Percentiles rank a stretch among this genome's conserved stretches.
Evolutionary conservation across 2,113 vertebrate genomes (phyloP).

Genomic region (Mola mola): DNA sequence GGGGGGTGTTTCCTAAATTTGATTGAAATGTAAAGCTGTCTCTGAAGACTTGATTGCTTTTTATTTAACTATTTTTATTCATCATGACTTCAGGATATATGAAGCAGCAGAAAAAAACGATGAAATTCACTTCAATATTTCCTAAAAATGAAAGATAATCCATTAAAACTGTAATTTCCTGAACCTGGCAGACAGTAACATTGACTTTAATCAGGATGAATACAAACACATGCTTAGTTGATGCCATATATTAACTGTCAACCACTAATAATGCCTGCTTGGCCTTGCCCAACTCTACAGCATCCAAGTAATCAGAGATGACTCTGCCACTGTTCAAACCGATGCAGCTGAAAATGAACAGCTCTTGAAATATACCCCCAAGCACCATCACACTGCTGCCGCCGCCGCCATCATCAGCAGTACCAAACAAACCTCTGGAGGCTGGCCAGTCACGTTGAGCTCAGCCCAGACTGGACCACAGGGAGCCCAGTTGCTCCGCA

Average conservation of each 20-base stretch:
- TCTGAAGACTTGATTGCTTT: constrained; percentile 27
- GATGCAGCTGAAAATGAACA: constrained; percentile 1
- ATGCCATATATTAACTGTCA: constrained; percentile 9
- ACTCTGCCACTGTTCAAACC: constrained; percentile 7
- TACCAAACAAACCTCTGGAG: constrained; percentile 49
- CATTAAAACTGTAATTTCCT: constrained; percentile 33
- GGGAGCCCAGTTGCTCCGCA: constrained; percentile 40
- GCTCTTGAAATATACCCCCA: constrained; percentile 44
- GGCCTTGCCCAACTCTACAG: constrained; percentile 6
- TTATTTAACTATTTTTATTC: constrained; percentile 48
- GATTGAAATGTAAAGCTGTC: constrained; percentile 58
- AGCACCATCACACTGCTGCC: not conserved
- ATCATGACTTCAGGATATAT: constrained; percentile 26
- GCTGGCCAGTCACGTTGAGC: constrained; percentile 35
- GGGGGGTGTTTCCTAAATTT: constrained; percentile 31
- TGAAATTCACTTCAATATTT: constrained; percentile 1
- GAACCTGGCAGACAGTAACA: not conserved
- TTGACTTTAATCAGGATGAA: not conserved
- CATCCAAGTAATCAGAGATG: constrained; percentile 3
- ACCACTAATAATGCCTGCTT: not conserved
- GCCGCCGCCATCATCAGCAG: constrained; percentile 8
- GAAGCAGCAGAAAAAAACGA: constrained; percentile 2
- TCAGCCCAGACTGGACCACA: constrained; percentile 16
- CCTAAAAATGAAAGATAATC: constrained; percentile 24
- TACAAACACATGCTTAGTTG: not conserved